Base-by-base conservation (phyloP, 2,888 invertebrate species). In the Emmelina monodactyla region DNA sequence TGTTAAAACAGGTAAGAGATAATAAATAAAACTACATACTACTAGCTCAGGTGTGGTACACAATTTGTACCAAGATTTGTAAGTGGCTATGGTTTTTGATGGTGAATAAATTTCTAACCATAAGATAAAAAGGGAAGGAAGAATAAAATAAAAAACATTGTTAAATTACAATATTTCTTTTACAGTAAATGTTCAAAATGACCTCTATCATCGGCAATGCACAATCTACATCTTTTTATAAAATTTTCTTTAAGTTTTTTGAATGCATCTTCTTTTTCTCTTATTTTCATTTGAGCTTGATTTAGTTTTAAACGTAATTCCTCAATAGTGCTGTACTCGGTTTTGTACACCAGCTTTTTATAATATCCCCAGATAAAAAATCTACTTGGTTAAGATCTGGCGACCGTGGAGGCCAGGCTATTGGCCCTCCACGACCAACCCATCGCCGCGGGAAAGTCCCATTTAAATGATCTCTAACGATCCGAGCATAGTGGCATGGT, bases 391-490 rank as follows among this genome's bases (percentile, higher is more conserved):
- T 43, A n/a, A 45, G 32, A 31, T 45, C 41, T 4, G 43, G 43
- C 7, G 41, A 41, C 14, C 41, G 37, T 3, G 38, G 33, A 31
- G 43, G 40, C 42, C 41, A 45, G 7, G 28, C 16, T 9, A 37
- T 28, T 12, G 44, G 38, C 32, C 44, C 44, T 3, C 19, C 28
- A 5, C 40, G 37, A 7, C 44, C 45, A 34, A 55, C 48, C 43
- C 45, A 47, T 19, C 41, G 38, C 15, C 33, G 14, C 7, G 35
- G 35, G 34, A 35, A 45, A 1, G 7, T 11, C 12, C 37, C 35
- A 22, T 40, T 37, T 22, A 40, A 31, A 14, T 33, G 32, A 9
- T 25, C 16, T 19, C 39, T 14, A 10, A 42, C 35, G 4, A 10
- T 6, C 7, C 32, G 15, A 15, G 30, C 16, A 9, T 16, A 32